These are phyloP conservation scores for Drymodes brunneopygia DNA, from an alignment of 2,113 vertebrate genomes.

Conservation along the genomic window DNA sequence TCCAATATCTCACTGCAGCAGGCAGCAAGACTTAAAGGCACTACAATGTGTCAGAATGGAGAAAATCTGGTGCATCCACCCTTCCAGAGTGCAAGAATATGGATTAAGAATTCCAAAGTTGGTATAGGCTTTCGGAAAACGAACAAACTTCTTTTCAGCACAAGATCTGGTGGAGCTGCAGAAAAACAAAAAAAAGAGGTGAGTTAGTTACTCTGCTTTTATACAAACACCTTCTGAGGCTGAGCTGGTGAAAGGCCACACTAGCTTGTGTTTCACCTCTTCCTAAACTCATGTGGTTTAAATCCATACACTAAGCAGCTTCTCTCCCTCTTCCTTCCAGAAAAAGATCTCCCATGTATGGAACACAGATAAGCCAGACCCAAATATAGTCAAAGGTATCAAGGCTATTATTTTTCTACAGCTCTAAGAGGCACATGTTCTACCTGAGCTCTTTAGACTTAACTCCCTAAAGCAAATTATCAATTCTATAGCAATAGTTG, in stretches of 20 bases:
- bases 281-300: neutral
- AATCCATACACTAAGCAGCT: neutral
- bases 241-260: neutral
- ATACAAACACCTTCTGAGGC: neutral
- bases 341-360: neutral
- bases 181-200: neutral
- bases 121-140: constrained; percentile 40
- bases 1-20: constrained; percentile 53
- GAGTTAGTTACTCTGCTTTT: neutral
- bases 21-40: constrained; percentile 80
- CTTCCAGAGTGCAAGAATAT: constrained; percentile 67
- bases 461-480: neutral
- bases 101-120: constrained; percentile 43
- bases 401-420: neutral
- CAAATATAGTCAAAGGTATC: neutral
- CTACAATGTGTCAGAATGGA: constrained; percentile 73
- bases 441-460: neutral
- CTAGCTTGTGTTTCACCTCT: neutral
- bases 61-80: constrained; percentile 55
- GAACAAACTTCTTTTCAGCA: constrained; percentile 36
- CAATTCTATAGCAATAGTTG: neutral
- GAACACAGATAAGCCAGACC: neutral
- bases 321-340: neutral
- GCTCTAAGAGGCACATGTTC: neutral
- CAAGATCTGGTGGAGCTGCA: constrained; percentile 54